Base-by-base conservation (phyloP, 2,797 vertebrate species). In the Crocidura indochinensis region DNA sequence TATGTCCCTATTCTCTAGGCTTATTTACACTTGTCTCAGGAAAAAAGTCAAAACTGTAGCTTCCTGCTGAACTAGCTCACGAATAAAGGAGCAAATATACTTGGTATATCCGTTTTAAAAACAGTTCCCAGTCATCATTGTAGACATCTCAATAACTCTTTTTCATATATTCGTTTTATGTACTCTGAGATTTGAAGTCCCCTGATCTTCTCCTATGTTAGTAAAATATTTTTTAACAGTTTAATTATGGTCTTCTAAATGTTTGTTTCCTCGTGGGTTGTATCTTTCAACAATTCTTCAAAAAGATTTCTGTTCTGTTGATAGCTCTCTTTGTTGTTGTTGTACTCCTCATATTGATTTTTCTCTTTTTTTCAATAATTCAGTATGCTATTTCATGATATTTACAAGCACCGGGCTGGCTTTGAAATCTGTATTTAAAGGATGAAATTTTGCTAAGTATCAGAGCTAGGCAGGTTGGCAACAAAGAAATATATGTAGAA, bases 281-380 rank as follows among this genome's bases (percentile, higher is more conserved):
- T 47, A 80, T 68, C n/a, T 91, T 93, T 92, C 46, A 86, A 76
- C 26, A 86, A 12, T 88, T 91, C 53, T 89, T 94, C 81, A 94
- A 90, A 38, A 87, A 92, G 65, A 49, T 69, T 60, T 20, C 24
- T 65, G 3, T 86, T 86, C 49, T 88, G 62, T 53, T 92, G 86
- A 82, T 93, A 29, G 24, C 17, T 88, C 0, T 85, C 60, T 88
- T 81, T 81, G 84, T 81, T 91, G 77, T 79, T 86, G 5, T 87
- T 73, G 2, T 26, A 68, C 76, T 90, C 69, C 49, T 88, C 9
- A 72, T 91, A 93, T 60, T 92, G 87, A 93, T 91, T 84, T 86
- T 74, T 10, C 62, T 60, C 7, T 4, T 56, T 73, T 68, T 60
- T 22, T 27, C 26, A 9, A 19, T 10, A 74, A 91, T 74, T 5